Evolutionary conservation across 2,888 invertebrate genomes (phyloP), one percentile per base, ranked within the genome.

Genomic region (Pseudococcus viburni): DNA sequence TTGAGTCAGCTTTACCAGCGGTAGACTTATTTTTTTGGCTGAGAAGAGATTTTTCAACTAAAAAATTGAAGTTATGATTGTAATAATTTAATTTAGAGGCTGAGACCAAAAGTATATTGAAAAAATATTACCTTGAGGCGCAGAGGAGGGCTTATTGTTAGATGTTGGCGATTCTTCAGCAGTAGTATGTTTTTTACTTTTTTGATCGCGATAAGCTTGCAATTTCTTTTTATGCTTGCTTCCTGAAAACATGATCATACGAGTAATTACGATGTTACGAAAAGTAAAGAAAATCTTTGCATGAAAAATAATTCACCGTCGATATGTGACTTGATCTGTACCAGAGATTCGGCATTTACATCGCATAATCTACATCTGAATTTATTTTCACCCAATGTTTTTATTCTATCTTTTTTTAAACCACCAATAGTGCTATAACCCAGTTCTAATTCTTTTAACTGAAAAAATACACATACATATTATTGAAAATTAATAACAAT

Each of bases 301-400:
- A 19, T n/a, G 7, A 7, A 59, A 17, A 68, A 68, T 26, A 9
- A 4, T 68, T 46, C 19, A 83, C 80, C 80, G 9, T 83, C 80
- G 9, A 83, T 83, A 11, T 83, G 80, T 19, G 80, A 83, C 17
- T 83, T 83, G 11, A 83, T 83, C 19, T 46, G 46, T 46, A 83
- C 12, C 4, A 83, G 33, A 0, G 80, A 83, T 83, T 7, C 46
- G 0, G 19, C 46, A 2, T 33, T 33, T 46, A 83, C 80, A 19
- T 83, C 19, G 46, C 80, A 83, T 11, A 83, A 46, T 42, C 9
- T 83, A 46, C 80, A 83, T 42, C 19, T 46, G 8, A 46, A 83
- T n/a, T 83, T n/a, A 19, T 83, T 83, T 83, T 83, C 80, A 39
- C 19, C 80, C 19, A 83, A 46, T 46, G 46, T 83, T 46, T 8